Evolutionary conservation across 2,113 vertebrate genomes (phyloP).

Genomic region (Protobothrops flavoviridis): DNA sequence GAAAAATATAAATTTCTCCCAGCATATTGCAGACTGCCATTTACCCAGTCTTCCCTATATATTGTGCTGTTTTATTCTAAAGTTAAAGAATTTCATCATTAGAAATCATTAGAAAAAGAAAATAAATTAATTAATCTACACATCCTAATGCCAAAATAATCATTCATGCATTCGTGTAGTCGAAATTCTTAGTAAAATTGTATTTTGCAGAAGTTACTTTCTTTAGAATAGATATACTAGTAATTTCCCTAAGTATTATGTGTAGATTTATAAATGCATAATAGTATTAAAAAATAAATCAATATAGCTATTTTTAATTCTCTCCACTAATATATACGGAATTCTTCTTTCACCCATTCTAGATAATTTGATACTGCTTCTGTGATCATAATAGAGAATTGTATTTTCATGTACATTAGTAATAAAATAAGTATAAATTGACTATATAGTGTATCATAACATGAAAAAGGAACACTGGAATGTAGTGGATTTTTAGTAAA

Average conservation of each 20-base stretch:
- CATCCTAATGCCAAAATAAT: background rate
- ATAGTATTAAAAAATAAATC: background rate
- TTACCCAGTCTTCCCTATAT: background rate
- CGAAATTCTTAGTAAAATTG: background rate
- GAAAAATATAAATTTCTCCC: background rate
- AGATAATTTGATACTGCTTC: background rate
- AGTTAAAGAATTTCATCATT: background rate
- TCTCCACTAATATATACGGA: background rate
- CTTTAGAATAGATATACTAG: background rate
- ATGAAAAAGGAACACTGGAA: background rate
- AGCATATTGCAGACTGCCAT: background rate
- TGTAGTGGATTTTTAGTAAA: background rate
- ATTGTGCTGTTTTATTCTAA: background rate
- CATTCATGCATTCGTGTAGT: background rate
- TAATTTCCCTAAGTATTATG: background rate
- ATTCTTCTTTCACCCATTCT: background rate
- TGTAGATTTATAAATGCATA: background rate
- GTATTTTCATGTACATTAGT: background rate
- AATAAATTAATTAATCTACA: background rate
- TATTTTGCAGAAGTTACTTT: background rate
- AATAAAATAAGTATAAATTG: conserved; percentile 1
- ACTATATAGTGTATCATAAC: background rate
- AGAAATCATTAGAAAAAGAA: background rate
- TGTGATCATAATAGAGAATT: background rate
- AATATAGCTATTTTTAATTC: background rate